These are phyloP conservation scores for Erinaceus europaeus DNA, from an alignment of 2,113 vertebrate genomes.

Conservation along the genomic window DNA sequence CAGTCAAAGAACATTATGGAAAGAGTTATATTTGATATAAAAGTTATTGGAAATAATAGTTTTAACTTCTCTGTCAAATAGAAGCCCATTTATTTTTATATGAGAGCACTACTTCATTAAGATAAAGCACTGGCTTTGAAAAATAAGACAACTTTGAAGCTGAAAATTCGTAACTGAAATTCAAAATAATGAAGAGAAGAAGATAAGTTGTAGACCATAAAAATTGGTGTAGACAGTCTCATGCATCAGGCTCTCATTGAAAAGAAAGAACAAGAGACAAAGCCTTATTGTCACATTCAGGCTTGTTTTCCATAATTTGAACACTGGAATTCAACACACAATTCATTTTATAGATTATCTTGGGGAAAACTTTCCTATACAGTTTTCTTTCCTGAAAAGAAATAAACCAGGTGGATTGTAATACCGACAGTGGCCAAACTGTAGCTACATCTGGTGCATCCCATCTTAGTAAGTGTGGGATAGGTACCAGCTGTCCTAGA, in stretches of 20 bases:
- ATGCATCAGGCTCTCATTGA: neutral
- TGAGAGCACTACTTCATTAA: constrained; percentile 53
- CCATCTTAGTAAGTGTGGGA: neutral
- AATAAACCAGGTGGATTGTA: constrained; percentile 11
- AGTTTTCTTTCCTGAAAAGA: neutral
- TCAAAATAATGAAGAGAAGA: constrained; percentile 50
- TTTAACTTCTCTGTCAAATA: constrained; percentile 61
- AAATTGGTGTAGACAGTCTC: constrained; percentile 28
- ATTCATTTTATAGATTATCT: constrained; percentile 21
- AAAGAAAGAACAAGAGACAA: constrained; percentile 21
- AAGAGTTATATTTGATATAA: constrained; percentile 34
- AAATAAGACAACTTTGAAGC: constrained; percentile 55
- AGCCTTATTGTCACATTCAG: constrained; percentile 1
- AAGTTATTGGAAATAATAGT: constrained; percentile 44
- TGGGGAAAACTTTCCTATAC: neutral
- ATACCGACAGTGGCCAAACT: neutral
- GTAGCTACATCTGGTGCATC: neutral
- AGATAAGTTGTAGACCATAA: constrained; percentile 58
- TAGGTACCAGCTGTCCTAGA: neutral
- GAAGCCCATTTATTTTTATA: constrained; percentile 44
- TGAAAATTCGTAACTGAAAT: constrained; percentile 58
- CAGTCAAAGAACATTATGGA: constrained; percentile 36
- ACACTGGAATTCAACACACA: neutral
- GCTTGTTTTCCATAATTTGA: constrained; percentile 18
- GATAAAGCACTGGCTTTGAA: constrained; percentile 56